Evolutionary conservation across 2,113 vertebrate species (phyloP).

Genomic region (Onychorhynchus coronatus): DNA sequence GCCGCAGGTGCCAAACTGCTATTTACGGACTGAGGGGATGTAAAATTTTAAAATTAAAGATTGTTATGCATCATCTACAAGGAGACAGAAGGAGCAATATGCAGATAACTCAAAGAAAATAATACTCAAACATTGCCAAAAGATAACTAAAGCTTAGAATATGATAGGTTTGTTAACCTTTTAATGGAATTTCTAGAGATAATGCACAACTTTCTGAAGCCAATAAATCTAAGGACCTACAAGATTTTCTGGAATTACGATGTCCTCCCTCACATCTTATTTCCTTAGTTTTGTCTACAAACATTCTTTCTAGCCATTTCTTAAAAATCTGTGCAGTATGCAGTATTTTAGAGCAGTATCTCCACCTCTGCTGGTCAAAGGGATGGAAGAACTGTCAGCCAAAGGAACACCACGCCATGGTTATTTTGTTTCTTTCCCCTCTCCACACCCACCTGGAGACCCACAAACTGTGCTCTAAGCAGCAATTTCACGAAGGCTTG

Average conservation of each 20-base stretch:
- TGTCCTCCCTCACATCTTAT: background rate
- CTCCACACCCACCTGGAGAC: background rate
- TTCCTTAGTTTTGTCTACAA: background rate
- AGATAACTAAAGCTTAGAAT: background rate
- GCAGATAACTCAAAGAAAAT: background rate
- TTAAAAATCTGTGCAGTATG: background rate
- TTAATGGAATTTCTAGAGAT: background rate
- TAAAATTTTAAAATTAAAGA: slow-evolving; percentile 13
- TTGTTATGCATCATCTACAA: background rate
- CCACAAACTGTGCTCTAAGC: background rate
- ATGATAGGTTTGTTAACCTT: background rate
- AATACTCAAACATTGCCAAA: background rate
- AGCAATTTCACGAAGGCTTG: background rate
- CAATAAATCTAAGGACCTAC: background rate
- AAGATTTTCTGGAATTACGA: background rate
- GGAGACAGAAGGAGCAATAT: background rate
- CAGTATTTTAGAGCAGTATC: background rate
- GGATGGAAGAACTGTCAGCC: background rate
- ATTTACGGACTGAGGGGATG: background rate
- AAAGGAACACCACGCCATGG: background rate
- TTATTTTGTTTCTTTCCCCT: background rate
- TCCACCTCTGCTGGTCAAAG: background rate
- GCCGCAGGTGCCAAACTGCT: slow-evolving; percentile 1
- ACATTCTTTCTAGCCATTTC: background rate
- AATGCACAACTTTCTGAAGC: background rate